Base-by-base conservation (phyloP, 2,797 vertebrate species). In the Lophius americanus region DNA sequence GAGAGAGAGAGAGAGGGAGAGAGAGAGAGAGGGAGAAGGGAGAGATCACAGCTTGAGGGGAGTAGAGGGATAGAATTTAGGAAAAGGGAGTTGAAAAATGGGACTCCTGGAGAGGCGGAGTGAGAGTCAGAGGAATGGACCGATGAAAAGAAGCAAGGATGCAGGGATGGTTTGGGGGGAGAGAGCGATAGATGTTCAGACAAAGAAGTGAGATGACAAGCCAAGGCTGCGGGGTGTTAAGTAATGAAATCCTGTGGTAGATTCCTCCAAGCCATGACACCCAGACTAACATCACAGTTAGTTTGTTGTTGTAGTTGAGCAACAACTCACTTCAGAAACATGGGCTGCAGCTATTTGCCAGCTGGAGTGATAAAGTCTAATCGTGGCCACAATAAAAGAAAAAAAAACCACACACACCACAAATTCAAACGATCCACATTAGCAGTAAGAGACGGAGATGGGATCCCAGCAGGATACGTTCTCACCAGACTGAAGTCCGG, bases 191-290 rank as follows among this genome's bases (percentile, higher is more conserved):
- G 66, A 71, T 70, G 68, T 66, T 87, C 81, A 89, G 86, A 92
- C 88, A 88, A 87, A 89, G 85, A 89, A 86, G 82, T 78, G 87
- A 89, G 86, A 88, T 83, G 90, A 92, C 89, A 90, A 79, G 86
- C 79, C 68, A 69, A 78, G 81, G 79, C 90, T 85, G 82, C 78
- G 52, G 87, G 88, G 78, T 54, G 67, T 65, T 64, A 79, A 81
- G 80, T 91, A 92, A 91, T 90, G 87, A 85, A 86, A 89, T 91
- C 87, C 87, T 76, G 84, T 75, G 82, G 82, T 85, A 73, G 74
- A 79, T 83, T 77, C 86, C 90, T 88, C 68, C 55, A 74, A 89
- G 90, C 83, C 78, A 84, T 78, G 77, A 88, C 88, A 87, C 75
- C 69, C 87, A 87, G 85, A 90, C 86, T 86, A 90, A 89, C 85